Evolutionary conservation across 2,797 vertebrate species (phyloP), one percentile per base, ranked within the genome.

Genomic region (Lophotriccus pileatus): DNA sequence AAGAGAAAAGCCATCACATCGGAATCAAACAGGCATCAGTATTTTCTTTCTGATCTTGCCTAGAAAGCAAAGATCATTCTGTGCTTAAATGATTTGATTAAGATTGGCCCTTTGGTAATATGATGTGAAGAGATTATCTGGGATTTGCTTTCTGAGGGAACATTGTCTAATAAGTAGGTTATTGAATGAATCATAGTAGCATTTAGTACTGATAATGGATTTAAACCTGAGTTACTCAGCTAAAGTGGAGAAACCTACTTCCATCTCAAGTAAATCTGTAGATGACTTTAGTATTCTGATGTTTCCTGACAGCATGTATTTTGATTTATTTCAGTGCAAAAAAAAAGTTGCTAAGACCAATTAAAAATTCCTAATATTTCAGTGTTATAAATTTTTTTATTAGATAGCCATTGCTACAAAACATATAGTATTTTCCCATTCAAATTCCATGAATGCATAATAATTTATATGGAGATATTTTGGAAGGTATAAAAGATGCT

Each of bases 141-240:
- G 77, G 74, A 96, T 97, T 96, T 94, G n/a, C 46, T 91, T 95
- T 83, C 68, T 92, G 89, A 93, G 56, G 81, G 73, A 94, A 94
- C 67, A 91, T 80, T 94, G 44, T 91, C 52, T 94, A 92, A 96
- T 91, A 86, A 93, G 64, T 68, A 85, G 10, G 43, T 62, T 94
- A 94, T 77, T 95, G 89, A 94, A 95, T 93, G 36, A 82, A 93
- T 85, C 74, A 85, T 79, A 62, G 43, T 69, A 87, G 30, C 81
- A 69, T 94, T 95, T 94, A 91, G 63, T 89, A 80, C 46, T 93
- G 80, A 72, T 79, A 94, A 92, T 52, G 20, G 49, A 76, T 91
- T 94, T 92, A 95, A 93, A 92, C 15, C 41, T 30, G 46, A 90
- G 46, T 84, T 94, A 90, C 20, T 76, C 46, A 85, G 52, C 90